These are phyloP conservation scores for Drosophila malerkotliana DNA, from an alignment of 1,140 invertebrate genomes.

Conservation along the genomic window DNA sequence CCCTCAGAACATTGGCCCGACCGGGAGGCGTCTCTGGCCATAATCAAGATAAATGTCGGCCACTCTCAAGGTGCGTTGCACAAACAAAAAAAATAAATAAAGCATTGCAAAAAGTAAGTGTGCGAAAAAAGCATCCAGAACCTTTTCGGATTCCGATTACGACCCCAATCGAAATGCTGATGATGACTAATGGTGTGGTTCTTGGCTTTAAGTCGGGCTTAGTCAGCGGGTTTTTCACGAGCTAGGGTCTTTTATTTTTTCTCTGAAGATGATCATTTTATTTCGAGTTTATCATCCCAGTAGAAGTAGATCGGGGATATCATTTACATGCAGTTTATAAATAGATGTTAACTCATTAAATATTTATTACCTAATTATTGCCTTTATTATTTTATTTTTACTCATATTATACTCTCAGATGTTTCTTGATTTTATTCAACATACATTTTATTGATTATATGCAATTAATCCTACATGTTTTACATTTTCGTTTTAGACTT, in stretches of 20 bases:
- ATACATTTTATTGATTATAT: background rate
- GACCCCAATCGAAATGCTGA: conserved; percentile 52
- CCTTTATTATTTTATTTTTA: background rate
- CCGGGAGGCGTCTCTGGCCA: conserved; percentile 34
- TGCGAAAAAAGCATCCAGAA: conserved; percentile 24
- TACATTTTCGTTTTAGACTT: background rate
- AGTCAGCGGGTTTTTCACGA: conserved; percentile 65
- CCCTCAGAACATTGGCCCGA: conserved; percentile 56
- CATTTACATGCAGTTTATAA: too few species aligned
- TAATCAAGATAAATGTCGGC: conserved; percentile 81
- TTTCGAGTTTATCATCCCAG: conserved; percentile 16
- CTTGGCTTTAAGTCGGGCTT: conserved; percentile 49
- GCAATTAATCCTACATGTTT: background rate
- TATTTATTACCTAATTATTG: background rate
- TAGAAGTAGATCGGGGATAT: background rate
- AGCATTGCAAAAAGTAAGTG: conserved; percentile 4
- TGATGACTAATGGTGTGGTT: conserved; percentile 72
- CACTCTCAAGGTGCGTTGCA: conserved; percentile 64
- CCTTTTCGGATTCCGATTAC: conserved; percentile 47
- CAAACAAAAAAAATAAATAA: conserved; percentile 42
- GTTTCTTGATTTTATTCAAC: background rate
- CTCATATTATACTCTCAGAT: background rate
- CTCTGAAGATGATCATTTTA: conserved; percentile 31
- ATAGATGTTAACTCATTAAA: too few species aligned
- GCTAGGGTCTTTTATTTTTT: conserved; percentile 31